phyloP scores from a whole-genome alignment of 2,888 invertebrate genomes.

The Hirtodrosophila alboralis region DNA sequence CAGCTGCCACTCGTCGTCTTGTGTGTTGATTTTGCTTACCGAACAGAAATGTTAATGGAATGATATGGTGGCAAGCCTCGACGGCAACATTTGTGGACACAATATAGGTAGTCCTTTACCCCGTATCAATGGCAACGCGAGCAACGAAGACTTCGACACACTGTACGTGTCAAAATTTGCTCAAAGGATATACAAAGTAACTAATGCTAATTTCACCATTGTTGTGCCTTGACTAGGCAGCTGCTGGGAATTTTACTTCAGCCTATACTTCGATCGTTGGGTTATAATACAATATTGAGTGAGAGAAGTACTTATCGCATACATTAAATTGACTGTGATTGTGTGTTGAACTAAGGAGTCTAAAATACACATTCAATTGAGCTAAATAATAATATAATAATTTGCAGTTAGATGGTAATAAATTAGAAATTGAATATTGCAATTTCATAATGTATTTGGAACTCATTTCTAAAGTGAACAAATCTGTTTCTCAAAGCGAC shows the following conservation, averaged over 20 bases:
- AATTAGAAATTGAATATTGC: background rate
- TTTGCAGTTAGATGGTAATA: no score
- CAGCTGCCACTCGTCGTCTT: conserved; percentile 3
- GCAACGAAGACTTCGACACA: conserved; percentile 14
- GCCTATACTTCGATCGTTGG: no score
- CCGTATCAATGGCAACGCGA: conserved; percentile 67
- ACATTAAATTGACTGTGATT: conserved; percentile 19
- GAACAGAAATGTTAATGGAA: conserved; percentile 44
- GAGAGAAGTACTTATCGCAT: conserved; percentile 6
- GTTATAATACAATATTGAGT: conserved; percentile 2
- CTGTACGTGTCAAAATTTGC: conserved; percentile 71
- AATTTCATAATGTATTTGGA: no score
- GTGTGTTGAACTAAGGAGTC: conserved; percentile 13
- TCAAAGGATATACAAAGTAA: conserved; percentile 72
- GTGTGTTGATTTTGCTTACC: conserved; percentile 50
- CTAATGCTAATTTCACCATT: conserved; percentile 72
- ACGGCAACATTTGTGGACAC: conserved; percentile 50
- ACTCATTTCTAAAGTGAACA: background rate
- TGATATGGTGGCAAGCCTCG: conserved; percentile 29
- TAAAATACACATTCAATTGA: background rate
- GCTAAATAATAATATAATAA: conserved; percentile 3
- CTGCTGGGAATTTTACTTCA: background rate
- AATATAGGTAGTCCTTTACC: conserved; percentile 48
- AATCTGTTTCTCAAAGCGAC: background rate
- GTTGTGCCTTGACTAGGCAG: conserved; percentile 24